Evolutionary conservation across 1,140 invertebrate species (phyloP).

Genomic region (Grapholita molesta): DNA sequence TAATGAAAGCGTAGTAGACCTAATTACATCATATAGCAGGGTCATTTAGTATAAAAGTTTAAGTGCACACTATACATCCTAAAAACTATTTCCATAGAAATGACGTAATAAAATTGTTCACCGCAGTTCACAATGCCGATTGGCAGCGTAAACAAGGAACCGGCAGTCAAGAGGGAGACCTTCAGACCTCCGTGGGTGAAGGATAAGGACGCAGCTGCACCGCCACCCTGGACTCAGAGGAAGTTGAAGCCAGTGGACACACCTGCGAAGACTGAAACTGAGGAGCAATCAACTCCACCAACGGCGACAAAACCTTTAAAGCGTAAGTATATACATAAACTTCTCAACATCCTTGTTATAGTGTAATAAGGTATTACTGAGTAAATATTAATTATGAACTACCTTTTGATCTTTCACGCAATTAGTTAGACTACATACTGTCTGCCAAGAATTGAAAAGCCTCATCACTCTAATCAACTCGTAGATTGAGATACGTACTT

Average conservation of each 20-base stretch:
- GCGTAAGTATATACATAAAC: slow-evolving; percentile 43
- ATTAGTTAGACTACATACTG: no score
- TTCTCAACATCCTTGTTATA: no score
- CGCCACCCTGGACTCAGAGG: slow-evolving; percentile 81
- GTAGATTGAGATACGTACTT: no score
- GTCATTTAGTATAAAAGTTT: no score
- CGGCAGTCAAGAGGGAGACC: slow-evolving; percentile 70
- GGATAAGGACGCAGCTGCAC: slow-evolving; percentile 78
- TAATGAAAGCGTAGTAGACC: no score
- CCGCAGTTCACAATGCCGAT: slow-evolving; percentile 55
- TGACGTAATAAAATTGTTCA: background rate
- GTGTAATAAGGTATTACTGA: no score
- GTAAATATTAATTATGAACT: no score
- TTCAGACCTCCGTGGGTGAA: slow-evolving; percentile 91
- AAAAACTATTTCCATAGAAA: background rate
- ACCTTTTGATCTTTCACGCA: no score
- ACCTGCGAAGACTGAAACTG: slow-evolving; percentile 52
- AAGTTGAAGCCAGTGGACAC: slow-evolving; percentile 72
- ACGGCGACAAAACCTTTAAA: slow-evolving; percentile 60
- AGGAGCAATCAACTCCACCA: slow-evolving; percentile 38
- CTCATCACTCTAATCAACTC: no score
- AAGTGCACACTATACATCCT: background rate
- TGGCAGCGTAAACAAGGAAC: slow-evolving; percentile 59
- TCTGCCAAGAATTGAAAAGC: no score
- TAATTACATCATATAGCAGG: no score